phyloP scores from a whole-genome alignment of 2,797 vertebrate species.

The Pyrocephalus nanus region DNA sequence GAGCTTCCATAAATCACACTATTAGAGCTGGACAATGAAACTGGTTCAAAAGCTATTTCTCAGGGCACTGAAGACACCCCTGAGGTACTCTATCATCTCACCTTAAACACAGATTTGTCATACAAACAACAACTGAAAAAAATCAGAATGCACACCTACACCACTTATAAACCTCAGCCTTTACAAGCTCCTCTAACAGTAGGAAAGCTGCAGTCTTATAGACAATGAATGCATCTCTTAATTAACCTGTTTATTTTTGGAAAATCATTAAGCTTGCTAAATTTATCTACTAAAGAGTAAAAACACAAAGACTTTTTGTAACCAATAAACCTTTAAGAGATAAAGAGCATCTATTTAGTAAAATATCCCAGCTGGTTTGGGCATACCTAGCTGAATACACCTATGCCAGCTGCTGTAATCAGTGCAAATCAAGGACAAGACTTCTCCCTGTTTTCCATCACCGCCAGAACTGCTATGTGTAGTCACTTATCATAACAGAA shows the following conservation, averaged over 20 bases:
- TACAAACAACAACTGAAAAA: not conserved
- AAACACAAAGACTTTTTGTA: not conserved
- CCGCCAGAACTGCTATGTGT: not conserved
- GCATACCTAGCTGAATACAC: not conserved
- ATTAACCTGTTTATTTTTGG: not conserved
- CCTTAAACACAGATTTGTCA: not conserved
- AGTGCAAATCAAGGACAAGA: not conserved
- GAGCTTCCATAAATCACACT: not conserved
- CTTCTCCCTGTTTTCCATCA: not conserved
- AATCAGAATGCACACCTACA: not conserved
- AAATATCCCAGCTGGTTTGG: constrained; percentile 30
- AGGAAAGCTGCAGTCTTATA: not conserved
- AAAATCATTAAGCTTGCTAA: not conserved
- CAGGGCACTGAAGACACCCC: not conserved
- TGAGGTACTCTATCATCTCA: not conserved
- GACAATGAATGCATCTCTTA: not conserved
- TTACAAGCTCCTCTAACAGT: not conserved
- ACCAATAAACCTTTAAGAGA: not conserved
- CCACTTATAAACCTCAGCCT: not conserved
- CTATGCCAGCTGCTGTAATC: not conserved
- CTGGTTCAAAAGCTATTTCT: not conserved
- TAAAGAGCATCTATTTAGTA: not conserved
- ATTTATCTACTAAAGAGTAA: constrained; percentile 16
- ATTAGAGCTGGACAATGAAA: not conserved
- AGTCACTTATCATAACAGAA: constrained; percentile 12